Evolutionary conservation across 1,140 invertebrate species (phyloP), one percentile per base, ranked within the genome.

Genomic region (Hyphantria cunea): DNA sequence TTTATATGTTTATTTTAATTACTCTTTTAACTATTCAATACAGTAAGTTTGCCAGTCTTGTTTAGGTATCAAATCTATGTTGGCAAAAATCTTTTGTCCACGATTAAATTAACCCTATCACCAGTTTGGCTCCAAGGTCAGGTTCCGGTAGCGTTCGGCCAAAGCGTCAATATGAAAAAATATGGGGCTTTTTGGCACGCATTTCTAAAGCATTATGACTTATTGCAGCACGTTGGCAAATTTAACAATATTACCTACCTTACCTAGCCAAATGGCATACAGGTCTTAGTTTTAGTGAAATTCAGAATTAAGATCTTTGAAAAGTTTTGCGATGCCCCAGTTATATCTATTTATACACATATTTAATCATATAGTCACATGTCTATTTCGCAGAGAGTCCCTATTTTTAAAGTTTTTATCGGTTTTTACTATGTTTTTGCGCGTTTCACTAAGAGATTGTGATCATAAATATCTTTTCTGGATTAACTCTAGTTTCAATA

Each of bases 181-280:
- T 32, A 49, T 15, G 12, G 45, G 33, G 6, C 25, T 39, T 59
- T 47, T 59, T 59, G 56, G 56, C 56, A 59, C 33, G 9, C 25
- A 14, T 42, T 47, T 50, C 47, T 41, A 59, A 59, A 59, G 34
- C 47, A 49, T 50, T 50, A 59, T 59, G 47, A 59, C 41, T 59
- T 49, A 50, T 50, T 11, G 33, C 12, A n/a, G 47, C 12, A 12
- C 37, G 14, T 32, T 50, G 47, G 47, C 34, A 31, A 59, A 59
- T 15, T 59, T 39, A 50, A 59, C 45, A 50, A 50, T 50, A 50
- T 59, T 49, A 42, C n/a, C n/a, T n/a, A n/a, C n/a, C n/a, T n/a
- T 50, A 32, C 15, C 56, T 14, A 32, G 42, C 37, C 33, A 39
- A 56, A 50, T 50, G 47, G 33, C 39, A 45, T 32, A 59, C 17